Percentiles rank a stretch among this genome's conserved stretches.
Conservation (phyloP, 2,888 invertebrate species). For the Odontomyia ornata region DNA sequence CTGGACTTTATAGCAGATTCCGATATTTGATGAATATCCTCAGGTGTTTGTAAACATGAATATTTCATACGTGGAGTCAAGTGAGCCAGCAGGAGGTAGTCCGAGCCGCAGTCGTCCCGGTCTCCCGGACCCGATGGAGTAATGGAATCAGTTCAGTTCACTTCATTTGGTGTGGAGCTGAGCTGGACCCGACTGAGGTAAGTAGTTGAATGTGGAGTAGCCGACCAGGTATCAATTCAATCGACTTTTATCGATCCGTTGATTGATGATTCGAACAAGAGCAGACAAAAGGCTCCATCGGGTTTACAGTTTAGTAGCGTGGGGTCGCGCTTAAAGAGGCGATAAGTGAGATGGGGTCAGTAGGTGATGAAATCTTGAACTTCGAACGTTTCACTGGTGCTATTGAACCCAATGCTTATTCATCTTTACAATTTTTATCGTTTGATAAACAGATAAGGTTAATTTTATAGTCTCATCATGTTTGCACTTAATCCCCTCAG, state of each 20-base stretch:
- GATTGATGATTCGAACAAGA: conserved; percentile 14
- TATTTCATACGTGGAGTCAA: conserved; percentile 33
- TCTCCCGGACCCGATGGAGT: neutral
- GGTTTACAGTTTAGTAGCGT: conserved; percentile 8
- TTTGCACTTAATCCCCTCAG: too few relatives aligned
- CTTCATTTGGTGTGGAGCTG: too few relatives aligned
- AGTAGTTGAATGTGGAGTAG: neutral
- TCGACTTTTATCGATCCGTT: conserved; percentile 26
- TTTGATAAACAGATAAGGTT: too few relatives aligned
- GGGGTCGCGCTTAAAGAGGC: neutral
- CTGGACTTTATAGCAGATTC: neutral
- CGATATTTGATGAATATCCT: conserved; percentile 37
- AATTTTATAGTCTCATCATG: too few relatives aligned
- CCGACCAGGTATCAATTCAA: conserved; percentile 1
- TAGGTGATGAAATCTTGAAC: conserved; percentile 10
- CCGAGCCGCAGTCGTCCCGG: conserved; percentile 1
- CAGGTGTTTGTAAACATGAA: conserved; percentile 44
- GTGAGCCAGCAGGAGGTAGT: conserved; percentile 14
- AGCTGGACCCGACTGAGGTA: too few relatives aligned
- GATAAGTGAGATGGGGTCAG: conserved; percentile 14
- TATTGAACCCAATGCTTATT: neutral
- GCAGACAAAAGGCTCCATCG: neutral
- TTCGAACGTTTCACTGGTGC: neutral
- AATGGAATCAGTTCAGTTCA: neutral
- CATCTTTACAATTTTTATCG: neutral